Evolutionary conservation across 2,113 vertebrate genomes (phyloP).

Genomic region (Zosterops japonicus): DNA sequence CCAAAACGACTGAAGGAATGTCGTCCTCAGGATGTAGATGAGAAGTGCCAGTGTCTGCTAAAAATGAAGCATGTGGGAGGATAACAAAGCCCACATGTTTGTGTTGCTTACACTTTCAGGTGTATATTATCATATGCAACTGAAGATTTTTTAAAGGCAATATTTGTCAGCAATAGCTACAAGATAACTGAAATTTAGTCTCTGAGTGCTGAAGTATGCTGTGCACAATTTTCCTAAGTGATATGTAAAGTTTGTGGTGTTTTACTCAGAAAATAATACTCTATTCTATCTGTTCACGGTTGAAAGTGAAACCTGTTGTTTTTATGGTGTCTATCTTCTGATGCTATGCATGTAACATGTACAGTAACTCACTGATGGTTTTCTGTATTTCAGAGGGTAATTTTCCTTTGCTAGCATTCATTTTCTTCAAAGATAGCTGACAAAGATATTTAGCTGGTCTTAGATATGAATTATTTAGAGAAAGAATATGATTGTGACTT

Average conservation of each 20-base stretch:
- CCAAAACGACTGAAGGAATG: not conserved
- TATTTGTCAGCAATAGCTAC: conserved; percentile 50
- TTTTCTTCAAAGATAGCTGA: not conserved
- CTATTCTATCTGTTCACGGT: not conserved
- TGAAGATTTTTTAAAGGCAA: conserved; percentile 39
- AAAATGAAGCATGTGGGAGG: not conserved
- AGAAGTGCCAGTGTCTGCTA: not conserved
- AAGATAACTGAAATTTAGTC: not conserved
- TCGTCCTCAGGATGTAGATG: not conserved
- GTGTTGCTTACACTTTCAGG: not conserved
- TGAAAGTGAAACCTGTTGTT: conserved; percentile 6
- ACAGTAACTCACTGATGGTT: conserved; percentile 10
- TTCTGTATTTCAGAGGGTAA: conserved; percentile 5
- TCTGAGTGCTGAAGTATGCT: not conserved
- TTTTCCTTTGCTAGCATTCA: not conserved
- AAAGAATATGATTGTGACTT: not conserved
- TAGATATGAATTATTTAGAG: not conserved
- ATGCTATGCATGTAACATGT: conserved; percentile 24
- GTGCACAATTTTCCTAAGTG: not conserved
- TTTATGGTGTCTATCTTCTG: not conserved
- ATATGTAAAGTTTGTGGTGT: not conserved
- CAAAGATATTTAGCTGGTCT: not conserved
- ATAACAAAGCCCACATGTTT: not conserved
- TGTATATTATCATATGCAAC: not conserved
- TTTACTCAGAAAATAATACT: conserved; percentile 9